Conservation (phyloP, 2,797 vertebrate species). For the Hippopotamyrus pictus region DNA sequence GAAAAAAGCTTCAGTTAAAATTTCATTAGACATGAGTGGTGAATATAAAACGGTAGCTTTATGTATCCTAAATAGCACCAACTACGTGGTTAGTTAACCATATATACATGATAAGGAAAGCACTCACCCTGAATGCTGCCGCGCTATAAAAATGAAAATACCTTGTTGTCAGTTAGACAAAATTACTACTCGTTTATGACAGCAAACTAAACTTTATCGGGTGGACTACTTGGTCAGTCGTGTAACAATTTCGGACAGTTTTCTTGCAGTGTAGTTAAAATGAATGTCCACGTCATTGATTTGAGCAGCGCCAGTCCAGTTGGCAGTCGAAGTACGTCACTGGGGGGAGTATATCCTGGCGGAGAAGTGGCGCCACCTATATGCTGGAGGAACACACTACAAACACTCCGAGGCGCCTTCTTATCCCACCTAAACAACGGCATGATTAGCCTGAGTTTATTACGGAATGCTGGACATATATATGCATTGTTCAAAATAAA, state of each 20-base stretch:
- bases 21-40: background rate
- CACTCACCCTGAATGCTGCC: background rate
- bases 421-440: background rate
- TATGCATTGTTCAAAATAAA: background rate
- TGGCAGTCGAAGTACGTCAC: background rate
- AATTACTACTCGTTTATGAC: background rate
- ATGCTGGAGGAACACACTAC: constrained; percentile 35
- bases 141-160: background rate
- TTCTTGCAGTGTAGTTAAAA: constrained; percentile 23
- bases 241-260: background rate
- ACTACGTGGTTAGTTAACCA: background rate
- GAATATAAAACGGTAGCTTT: background rate
- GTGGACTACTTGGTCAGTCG: too few relatives aligned
- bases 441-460: constrained; percentile 2
- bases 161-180: background rate
- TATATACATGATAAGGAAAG: background rate
- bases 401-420: background rate
- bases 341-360: background rate
- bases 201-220: background rate
- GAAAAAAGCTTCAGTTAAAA: background rate
- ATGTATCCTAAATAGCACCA: background rate
- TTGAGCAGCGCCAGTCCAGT: constrained; percentile 23
- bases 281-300: constrained; percentile 64
- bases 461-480: background rate
- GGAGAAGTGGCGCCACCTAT: constrained; percentile 38